A percentile compares a stretch with the other conserved stretches of the same genome.
These are phyloP conservation scores for Sebastes kiyomatsui DNA, from an alignment of 2,797 vertebrate genomes.

Conservation along the genomic window DNA sequence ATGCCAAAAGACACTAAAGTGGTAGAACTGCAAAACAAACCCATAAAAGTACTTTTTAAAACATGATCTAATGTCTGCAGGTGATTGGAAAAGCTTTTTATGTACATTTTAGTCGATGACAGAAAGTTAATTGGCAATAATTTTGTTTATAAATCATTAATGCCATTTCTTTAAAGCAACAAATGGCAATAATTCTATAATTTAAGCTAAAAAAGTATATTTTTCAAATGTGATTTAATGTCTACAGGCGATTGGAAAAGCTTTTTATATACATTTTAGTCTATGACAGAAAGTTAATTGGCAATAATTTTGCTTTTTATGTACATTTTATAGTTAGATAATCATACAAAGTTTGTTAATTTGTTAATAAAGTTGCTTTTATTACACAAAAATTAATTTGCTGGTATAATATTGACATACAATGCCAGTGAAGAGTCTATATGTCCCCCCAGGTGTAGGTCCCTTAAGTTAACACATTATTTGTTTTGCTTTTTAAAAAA, in stretches of 20 bases:
- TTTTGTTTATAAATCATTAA: no score
- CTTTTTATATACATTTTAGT: no score
- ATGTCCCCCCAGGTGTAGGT: background rate
- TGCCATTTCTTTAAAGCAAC: no score
- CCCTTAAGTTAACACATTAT: background rate
- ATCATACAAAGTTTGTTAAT: background rate
- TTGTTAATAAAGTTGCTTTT: background rate
- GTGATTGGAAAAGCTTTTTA: no score
- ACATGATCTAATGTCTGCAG: background rate
- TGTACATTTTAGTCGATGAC: no score
- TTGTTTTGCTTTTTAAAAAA: background rate
- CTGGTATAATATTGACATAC: background rate
- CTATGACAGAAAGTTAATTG: no score
- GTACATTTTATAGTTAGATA: background rate
- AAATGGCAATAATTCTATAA: no score
- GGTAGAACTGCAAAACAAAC: background rate
- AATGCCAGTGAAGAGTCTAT: background rate
- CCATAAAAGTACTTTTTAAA: background rate
- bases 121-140: no score
- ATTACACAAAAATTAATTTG: background rate
- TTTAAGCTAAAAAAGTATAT: background rate
- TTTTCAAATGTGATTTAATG: background rate
- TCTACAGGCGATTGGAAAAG: no score
- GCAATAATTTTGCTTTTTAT: rapidly evolving
- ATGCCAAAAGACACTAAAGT: background rate